A percentile compares a stretch with the other conserved stretches of the same genome.
These are phyloP conservation scores for Gadus chalcogrammus DNA, from an alignment of 2,113 vertebrate species.

Conservation along the genomic window DNA sequence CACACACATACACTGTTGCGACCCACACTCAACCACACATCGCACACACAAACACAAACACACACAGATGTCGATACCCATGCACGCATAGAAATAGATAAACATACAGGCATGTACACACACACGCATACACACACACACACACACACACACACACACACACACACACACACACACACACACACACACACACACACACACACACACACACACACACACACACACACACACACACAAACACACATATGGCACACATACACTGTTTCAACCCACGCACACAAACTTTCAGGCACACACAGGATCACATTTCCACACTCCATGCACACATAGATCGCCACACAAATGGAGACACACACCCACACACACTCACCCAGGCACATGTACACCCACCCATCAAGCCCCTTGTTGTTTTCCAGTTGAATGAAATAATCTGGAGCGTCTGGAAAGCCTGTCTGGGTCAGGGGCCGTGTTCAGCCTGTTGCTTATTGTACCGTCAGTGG, in stretches of 20 bases:
- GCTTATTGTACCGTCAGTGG: slow-evolving; percentile 75
- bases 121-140: too few species aligned
- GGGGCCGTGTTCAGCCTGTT: slow-evolving; percentile 77
- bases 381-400: slow-evolving; percentile 49
- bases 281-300: too few species aligned
- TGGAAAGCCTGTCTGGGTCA: slow-evolving; percentile 77
- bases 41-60: not conserved
- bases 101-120: too few species aligned
- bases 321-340: too few species aligned
- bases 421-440: slow-evolving; percentile 77
- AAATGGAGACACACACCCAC: slow-evolving; percentile 28
- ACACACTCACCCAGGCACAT: not conserved
- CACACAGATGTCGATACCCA: not conserved
- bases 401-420: slow-evolving; percentile 79
- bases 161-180: not conserved
- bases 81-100: not conserved
- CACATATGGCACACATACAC: too few species aligned
- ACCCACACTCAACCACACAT: too few species aligned
- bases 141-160: not conserved
- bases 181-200: not conserved
- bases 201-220: not conserved
- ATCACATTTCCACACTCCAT: slow-evolving; percentile 63
- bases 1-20: too few species aligned
- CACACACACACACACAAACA: too few species aligned
- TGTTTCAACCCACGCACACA: too few species aligned